phyloP scores from a whole-genome alignment of 2,113 vertebrate genomes.

The Mesocricetus auratus region DNA sequence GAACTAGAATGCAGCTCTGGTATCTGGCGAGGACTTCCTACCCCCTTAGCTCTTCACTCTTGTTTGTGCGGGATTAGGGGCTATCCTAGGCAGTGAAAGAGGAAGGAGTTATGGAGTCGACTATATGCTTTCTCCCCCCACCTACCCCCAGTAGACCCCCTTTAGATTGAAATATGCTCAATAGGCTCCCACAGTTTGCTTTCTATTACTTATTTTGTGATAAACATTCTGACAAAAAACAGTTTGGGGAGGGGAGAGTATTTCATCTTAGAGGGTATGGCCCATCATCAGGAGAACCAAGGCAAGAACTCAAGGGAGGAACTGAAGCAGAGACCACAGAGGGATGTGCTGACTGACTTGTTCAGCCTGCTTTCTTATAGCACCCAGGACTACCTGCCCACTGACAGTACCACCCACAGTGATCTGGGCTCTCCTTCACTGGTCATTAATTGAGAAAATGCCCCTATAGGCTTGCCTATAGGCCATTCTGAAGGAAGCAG shows the following conservation, averaged over 20 bases:
- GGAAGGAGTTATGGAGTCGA: neutral
- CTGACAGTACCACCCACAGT: no score
- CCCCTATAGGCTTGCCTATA: neutral
- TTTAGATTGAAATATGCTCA: neutral
- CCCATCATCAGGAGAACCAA: neutral
- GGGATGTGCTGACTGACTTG: neutral
- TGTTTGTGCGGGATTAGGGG: no score
- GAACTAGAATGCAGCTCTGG: neutral
- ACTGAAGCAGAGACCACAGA: neutral
- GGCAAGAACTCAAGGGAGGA: neutral
- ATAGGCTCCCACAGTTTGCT: neutral
- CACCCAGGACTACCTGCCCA: neutral
- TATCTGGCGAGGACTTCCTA: neutral
- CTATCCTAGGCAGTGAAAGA: neutral
- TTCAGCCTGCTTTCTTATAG: neutral
- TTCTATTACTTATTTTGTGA: neutral
- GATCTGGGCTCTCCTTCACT: neutral
- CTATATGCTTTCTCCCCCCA: neutral
- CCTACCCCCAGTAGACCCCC: neutral
- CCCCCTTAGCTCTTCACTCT: neutral
- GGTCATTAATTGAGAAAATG: neutral
- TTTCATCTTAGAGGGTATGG: neutral
- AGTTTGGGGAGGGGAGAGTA: neutral
- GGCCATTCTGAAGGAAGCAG: neutral
- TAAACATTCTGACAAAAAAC: neutral